Percentiles rank a stretch among this genome's conserved stretches.
Conservation (phyloP, 2,797 vertebrate species). For the Tokudaia muenninki region DNA sequence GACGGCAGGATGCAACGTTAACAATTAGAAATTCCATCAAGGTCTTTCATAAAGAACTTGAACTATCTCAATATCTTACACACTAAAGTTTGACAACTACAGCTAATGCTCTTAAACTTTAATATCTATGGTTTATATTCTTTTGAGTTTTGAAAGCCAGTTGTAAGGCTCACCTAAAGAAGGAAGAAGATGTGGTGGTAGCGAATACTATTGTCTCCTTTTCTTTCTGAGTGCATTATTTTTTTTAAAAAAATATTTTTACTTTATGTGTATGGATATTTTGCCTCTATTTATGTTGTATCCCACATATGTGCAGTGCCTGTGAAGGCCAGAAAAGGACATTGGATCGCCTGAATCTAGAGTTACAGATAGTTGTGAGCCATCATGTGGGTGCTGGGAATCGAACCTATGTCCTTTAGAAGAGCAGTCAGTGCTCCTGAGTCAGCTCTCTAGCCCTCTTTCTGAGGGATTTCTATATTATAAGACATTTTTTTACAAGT, state of each 20-base stretch:
- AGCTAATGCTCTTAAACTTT: neutral
- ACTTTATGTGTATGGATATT: neutral
- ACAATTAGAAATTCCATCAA: neutral
- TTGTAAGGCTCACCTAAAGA: neutral
- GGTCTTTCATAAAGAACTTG: neutral
- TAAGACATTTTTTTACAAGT: slow-evolving; percentile 7
- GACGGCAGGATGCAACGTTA: neutral
- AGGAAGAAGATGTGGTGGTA: neutral
- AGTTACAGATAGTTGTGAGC: neutral
- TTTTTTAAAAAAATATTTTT: neutral
- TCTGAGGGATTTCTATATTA: neutral
- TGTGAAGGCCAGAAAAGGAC: neutral
- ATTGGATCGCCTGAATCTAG: neutral
- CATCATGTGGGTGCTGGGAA: neutral
- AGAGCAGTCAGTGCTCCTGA: neutral
- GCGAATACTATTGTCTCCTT: neutral
- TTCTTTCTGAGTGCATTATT: neutral
- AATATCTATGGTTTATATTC: neutral
- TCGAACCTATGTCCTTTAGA: neutral
- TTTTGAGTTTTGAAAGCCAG: neutral
- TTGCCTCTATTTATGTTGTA: neutral
- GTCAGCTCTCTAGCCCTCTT: neutral
- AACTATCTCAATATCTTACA: neutral
- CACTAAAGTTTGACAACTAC: neutral
- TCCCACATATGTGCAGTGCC: neutral